Base-by-base conservation (phyloP, 2,113 vertebrate genomes). In the Corythoichthys haematopterus region DNA sequence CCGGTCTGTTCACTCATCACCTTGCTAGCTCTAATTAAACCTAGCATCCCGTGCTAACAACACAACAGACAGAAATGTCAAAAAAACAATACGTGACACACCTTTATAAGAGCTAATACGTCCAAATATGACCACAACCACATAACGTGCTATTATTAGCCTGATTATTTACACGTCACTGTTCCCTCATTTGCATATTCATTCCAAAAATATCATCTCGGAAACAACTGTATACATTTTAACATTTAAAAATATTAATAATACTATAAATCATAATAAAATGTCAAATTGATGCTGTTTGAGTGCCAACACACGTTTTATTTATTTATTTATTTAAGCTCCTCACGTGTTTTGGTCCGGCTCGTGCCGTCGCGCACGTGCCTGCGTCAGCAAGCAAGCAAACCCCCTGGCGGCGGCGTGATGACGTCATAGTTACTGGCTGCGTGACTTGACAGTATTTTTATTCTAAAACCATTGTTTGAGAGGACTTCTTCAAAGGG, bases 121-220 rank as follows among this genome's bases (percentile, higher is more conserved):
- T 15, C 20, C 20, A 8, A 12, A 10, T 55, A 28, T 55, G 20
- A 57, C 55, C 5, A 3, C 33, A 12, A 13, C 12, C 11, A 36
- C 55, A 14, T 36, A 36, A 33, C 35, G 55, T 12, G 4, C 6
- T 57, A 35, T 36, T 57, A 35, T 36, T 57, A 57, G 4, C 5
- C 13, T 36, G 1, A 6, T 57, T 55, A 35, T 3, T 28, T 2
- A 2, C 58, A 55, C 33, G 5, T 84, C 69, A 68, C 67, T 68
- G 12, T 64, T 70, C 66, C 43, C 68, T 70, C 37, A 74, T 79
- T 79, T 79, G 72, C 70, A 81, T 79, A 83, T 84, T 72, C 72
- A 82, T 83, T 45, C 75, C 66, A 79, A 28, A 6, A 50, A 4
- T 28, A 79, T 80, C 58, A 60, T 77, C 51, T 77, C 67, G 78